Percentiles rank a stretch among this genome's conserved stretches.
Evolutionary conservation across 2,797 vertebrate genomes (phyloP).

Genomic region (Paramormyrops hopkinsi): DNA sequence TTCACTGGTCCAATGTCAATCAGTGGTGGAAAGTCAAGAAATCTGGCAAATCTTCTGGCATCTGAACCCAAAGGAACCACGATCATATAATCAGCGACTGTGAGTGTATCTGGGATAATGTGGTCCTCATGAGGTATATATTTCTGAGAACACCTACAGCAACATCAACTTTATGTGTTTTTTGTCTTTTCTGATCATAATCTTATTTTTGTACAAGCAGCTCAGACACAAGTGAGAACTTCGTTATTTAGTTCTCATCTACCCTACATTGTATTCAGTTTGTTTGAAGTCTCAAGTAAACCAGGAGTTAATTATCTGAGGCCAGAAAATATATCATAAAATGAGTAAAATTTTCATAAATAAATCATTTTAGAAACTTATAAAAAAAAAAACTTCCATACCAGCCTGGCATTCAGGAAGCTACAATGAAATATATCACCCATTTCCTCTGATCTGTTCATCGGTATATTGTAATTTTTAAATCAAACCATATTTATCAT

Average conservation of each 20-base stretch:
- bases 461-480: neutral
- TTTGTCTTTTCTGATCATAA: neutral
- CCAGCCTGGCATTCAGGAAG: neutral
- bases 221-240: neutral
- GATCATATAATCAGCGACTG: neutral
- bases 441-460: neutral
- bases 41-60: neutral
- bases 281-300: neutral
- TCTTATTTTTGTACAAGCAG: neutral
- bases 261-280: neutral
- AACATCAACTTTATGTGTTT: neutral
- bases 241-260: neutral
- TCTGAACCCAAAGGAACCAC: constrained; percentile 1
- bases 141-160: neutral
- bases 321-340: neutral
- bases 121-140: neutral
- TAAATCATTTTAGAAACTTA: neutral
- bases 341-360: neutral
- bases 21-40: neutral
- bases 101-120: neutral
- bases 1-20: neutral
- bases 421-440: neutral
- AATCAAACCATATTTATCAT: neutral
- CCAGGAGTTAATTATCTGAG: neutral
- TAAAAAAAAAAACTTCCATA: neutral